phyloP scores from a whole-genome alignment of 2,113 vertebrate genomes.

The Murina feae region DNA sequence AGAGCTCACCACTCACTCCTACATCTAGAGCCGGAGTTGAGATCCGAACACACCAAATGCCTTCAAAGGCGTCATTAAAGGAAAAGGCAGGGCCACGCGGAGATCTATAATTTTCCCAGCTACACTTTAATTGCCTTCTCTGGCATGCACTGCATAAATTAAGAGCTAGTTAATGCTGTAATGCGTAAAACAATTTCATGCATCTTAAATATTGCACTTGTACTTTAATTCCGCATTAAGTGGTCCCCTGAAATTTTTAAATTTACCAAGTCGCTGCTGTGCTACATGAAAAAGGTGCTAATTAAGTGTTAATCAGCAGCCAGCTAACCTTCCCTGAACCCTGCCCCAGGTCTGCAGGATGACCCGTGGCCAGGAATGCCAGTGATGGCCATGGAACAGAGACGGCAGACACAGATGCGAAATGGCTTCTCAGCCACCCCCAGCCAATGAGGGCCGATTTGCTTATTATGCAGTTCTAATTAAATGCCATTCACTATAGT shows the following conservation, averaged over 20 bases:
- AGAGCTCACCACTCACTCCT: neutral
- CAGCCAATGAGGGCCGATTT: constrained; percentile 71
- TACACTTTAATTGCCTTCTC: constrained; percentile 69
- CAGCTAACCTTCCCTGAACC: constrained; percentile 71
- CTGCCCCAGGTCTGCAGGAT: constrained; percentile 69
- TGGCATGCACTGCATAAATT: constrained; percentile 74
- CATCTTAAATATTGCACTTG: constrained; percentile 74
- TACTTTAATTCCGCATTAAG: constrained; percentile 73
- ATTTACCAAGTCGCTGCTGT: constrained; percentile 75
- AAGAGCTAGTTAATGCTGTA: constrained; percentile 75
- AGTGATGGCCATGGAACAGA: constrained; percentile 72
- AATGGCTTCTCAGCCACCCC: constrained; percentile 68
- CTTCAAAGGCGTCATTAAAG: constrained; percentile 40
- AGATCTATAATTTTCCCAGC: constrained; percentile 49
- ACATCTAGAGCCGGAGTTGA: constrained; percentile 29
- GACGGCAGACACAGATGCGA: constrained; percentile 43
- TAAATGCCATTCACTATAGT: constrained; percentile 63
- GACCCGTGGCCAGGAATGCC: constrained; percentile 73
- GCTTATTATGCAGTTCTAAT: constrained; percentile 73
- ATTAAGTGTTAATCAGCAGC: constrained; percentile 82
- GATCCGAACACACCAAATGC: constrained; percentile 8
- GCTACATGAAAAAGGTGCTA: constrained; percentile 77
- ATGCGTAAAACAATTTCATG: constrained; percentile 75
- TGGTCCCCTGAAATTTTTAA: constrained; percentile 78
- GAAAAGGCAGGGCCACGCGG: constrained; percentile 55